phyloP scores from a whole-genome alignment of 1,140 invertebrate species.

The Bombus consobrinus region DNA sequence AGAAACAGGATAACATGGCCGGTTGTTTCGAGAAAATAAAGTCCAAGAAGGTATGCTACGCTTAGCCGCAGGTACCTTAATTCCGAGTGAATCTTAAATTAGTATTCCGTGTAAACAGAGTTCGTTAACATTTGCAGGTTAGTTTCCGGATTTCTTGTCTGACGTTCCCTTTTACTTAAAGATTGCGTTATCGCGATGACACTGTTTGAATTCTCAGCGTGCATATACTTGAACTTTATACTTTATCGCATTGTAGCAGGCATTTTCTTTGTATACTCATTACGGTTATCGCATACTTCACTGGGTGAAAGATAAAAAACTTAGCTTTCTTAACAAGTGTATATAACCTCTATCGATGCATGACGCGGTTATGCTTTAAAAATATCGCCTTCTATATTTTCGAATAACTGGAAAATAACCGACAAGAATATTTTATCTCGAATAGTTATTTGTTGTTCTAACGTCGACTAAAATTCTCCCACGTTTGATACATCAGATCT shows the following conservation, averaged over 20 bases:
- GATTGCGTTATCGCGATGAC: conserved; percentile 10
- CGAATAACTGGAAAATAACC: neutral
- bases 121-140: conserved; percentile 22
- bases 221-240: neutral
- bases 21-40: neutral
- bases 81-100: conserved; percentile 9
- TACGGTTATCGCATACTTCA: neutral
- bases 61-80: neutral
- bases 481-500: no score
- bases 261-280: neutral
- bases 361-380: neutral
- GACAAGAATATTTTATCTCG: neutral
- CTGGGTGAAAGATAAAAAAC: neutral
- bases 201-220: neutral
- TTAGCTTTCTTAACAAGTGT: neutral
- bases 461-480: neutral
- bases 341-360: neutral
- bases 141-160: conserved; percentile 4
- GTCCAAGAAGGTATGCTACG: neutral
- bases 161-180: neutral
- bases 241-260: conserved; percentile 5
- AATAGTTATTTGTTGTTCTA: neutral
- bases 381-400: neutral
- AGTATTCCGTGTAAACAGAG: conserved; percentile 30
- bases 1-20: neutral